Evolutionary conservation across 2,113 vertebrate species (phyloP), one percentile per base, ranked within the genome.

Genomic region (Gymnobelideus leadbeateri): DNA sequence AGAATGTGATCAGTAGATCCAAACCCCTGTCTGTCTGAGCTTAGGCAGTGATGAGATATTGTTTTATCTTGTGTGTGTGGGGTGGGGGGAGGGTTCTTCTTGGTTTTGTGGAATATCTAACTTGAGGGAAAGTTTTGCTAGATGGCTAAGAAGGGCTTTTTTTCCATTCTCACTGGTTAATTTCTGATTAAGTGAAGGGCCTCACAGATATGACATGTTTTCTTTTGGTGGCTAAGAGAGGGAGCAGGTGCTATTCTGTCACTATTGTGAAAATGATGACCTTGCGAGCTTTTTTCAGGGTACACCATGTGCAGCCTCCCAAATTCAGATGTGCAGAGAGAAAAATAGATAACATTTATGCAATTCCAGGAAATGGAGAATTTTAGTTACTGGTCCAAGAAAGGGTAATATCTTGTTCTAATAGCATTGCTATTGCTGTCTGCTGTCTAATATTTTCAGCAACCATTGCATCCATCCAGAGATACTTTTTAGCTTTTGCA

Each of bases 191-290:
- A 96, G 51, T 92, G 37, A 89, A 47, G 90, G n/a, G 11, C 14
- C 0, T 77, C 50, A 24, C 28, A 94, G 95, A 55, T 93, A 53
- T 77, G 89, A 37, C 49, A 46, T 11, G 23, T 68, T 89, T 28
- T n/a, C 47, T 51, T 93, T 50, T 91, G 93, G 50, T 47, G 31
- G 47, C 31, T 8, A 23, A 93, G 43, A 90, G 43, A 84, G 77
- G 92, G 8, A 92, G 93, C 92, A 91, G n/a, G 68, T 51, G 53
- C 6, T 12, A 52, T 53, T 93, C 89, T 68, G 28, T 92, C 46
- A 90, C 91, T 93, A 94, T 92, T 95, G 90, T 53, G 61, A 94
- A 77, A 93, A 92, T 37, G n/a, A 89, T 53, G 51, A 50, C 52
- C 51, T 23, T 92, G 24, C 91, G 89, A 51, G 0, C 92, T 61